phyloP scores from a whole-genome alignment of 2,797 vertebrate genomes.

The Mus caroli region DNA sequence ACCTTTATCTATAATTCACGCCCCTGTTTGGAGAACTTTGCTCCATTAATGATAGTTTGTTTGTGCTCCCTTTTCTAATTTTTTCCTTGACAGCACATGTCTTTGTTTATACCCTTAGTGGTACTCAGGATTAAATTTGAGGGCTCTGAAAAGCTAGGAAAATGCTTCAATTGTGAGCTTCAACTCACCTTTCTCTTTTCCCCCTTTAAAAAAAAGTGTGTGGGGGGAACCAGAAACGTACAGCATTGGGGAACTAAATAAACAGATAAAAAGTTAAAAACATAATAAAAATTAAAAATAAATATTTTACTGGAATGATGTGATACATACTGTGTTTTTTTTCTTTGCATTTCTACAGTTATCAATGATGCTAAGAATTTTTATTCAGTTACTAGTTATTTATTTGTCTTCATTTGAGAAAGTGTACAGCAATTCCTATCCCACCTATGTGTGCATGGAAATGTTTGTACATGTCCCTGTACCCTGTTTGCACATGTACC shows the following conservation, averaged over 20 bases:
- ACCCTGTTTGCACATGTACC: no score
- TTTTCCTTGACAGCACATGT: background rate
- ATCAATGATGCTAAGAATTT: background rate
- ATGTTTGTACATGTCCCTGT: background rate
- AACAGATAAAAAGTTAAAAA: background rate
- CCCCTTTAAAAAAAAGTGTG: background rate
- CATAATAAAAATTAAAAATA: background rate
- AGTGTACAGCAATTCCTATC: background rate
- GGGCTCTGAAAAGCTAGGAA: background rate
- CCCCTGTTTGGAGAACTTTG: background rate
- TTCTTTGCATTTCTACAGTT: background rate
- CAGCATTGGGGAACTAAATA: background rate
- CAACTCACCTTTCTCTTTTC: no score
- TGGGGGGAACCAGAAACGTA: background rate
- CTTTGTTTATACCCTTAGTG: background rate
- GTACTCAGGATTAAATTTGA: background rate
- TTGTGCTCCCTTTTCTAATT: background rate
- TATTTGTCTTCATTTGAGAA: background rate
- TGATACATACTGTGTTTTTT: background rate
- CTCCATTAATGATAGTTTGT: background rate
- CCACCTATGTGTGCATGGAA: background rate
- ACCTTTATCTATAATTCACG: background rate
- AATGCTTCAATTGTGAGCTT: background rate
- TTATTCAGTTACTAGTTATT: background rate
- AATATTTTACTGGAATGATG: background rate